phyloP scores from a whole-genome alignment of 1,140 invertebrate species.

The Ctenoplectra terminalis region DNA sequence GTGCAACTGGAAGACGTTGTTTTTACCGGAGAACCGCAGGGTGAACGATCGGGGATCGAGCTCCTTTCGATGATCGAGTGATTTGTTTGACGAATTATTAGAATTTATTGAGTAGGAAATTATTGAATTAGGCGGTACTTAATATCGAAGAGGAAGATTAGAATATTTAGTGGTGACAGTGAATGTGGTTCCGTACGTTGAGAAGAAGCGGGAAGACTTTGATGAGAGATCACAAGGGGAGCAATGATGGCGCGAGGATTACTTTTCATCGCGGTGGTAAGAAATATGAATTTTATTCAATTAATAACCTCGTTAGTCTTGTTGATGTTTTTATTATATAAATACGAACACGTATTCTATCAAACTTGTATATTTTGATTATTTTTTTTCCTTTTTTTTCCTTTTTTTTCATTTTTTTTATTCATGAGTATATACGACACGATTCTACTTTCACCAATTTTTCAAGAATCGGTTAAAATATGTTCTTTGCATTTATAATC shows the following conservation, averaged over 20 bases:
- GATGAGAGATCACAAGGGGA: slow-evolving; percentile 6
- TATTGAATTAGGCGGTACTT: too few relatives aligned
- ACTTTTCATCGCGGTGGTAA: slow-evolving; percentile 21
- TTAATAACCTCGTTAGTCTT: not conserved
- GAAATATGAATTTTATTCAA: not conserved
- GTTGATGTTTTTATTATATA: too few relatives aligned
- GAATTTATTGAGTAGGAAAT: too few relatives aligned
- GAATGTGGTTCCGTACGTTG: not conserved
- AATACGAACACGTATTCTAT: too few relatives aligned
- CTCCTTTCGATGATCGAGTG: not conserved
- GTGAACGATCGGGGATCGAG: not conserved
- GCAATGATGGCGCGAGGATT: slow-evolving; percentile 18
- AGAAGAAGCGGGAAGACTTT: not conserved
- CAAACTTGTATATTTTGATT: not conserved
- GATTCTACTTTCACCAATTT: slow-evolving; percentile 26
- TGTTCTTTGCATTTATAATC: not conserved
- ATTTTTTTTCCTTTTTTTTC: too few relatives aligned
- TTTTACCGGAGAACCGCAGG: not conserved
- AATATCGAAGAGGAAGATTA: not conserved
- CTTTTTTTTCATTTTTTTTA: too few relatives aligned
- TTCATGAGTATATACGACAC: too few relatives aligned
- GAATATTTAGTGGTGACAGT: slow-evolving; percentile 1
- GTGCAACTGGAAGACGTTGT: not conserved
- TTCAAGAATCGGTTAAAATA: not conserved
- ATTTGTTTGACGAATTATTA: too few relatives aligned